Evolutionary conservation across 1,140 invertebrate species (phyloP), one percentile per base, ranked within the genome.

Genomic region (Drosophila seguyi): DNA sequence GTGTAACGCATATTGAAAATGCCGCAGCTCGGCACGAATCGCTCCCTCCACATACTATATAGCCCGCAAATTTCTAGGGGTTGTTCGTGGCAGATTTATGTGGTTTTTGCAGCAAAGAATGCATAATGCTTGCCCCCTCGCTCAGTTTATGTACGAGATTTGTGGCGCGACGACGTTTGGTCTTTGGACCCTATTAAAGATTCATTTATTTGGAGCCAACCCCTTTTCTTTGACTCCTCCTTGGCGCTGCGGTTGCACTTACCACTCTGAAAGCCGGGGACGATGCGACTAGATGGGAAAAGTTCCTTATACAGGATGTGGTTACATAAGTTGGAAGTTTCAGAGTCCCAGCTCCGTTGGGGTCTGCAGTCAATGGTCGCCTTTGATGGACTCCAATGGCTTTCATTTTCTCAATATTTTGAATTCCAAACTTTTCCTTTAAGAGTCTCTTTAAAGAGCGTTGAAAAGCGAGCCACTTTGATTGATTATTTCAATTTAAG

Each of bases 31-130:
- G 60, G 76, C 76, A 77, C 67, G 84, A 77, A 84, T 42, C 57
- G 22, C 34, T 45, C 31, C 31, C 57, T n/a, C 31, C 16, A 61
- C 34, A 38, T 38, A 27, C 20, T 20, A 14, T 44, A 79, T 61
- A 58, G 27, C 48, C 50, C 61, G 57, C 50, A 72, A 56, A 38
- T 59, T 65, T 55, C 38, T 61, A 66, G 50, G 56, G 50, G 66
- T 61, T 73, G 68, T 65, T 69, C 60, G 66, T 88, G 84, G 80
- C 84, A 87, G 83, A 87, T 87, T 87, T 87, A 87, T 87, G 84
- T 87, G 83, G 84, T 84, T 88, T 88, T 88, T 84, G 83, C 83
- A 88, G 83, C 76, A 84, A 88, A 88, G 83, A 88, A 87, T 87
- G 84, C 83, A 88, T 87, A 87, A 87, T 87, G 81, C 68, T 84